phyloP scores from a whole-genome alignment of 2,888 invertebrate species.

The Auanema freiburgensis region DNA sequence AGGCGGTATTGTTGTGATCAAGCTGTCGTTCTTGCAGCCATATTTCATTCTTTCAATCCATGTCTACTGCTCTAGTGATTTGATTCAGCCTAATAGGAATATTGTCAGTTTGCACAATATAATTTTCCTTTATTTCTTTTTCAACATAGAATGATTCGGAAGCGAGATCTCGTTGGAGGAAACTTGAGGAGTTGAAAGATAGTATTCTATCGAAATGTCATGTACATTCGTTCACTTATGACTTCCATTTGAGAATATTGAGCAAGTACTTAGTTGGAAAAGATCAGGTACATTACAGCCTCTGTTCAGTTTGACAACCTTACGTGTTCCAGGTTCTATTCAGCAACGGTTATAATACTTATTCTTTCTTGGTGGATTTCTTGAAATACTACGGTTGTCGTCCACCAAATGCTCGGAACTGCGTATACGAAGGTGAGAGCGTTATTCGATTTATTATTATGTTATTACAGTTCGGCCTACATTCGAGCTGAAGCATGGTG shows the following conservation, averaged over 20 bases:
- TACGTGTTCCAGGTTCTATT: constrained; percentile 57
- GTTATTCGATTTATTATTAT: not conserved
- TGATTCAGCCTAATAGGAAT: too few species aligned
- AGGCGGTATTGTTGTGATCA: constrained; percentile 42
- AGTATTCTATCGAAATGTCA: constrained; percentile 42
- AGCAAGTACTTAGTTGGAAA: constrained; percentile 40
- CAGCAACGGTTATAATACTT: constrained; percentile 73
- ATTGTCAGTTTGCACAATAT: too few species aligned
- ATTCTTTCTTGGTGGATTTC: constrained; percentile 78
- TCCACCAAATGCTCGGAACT: constrained; percentile 78
- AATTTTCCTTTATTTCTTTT: too few species aligned
- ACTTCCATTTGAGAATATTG: constrained; percentile 56
- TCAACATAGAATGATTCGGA: constrained; percentile 6
- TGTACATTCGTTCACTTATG: constrained; percentile 63
- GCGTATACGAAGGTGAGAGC: constrained; percentile 73
- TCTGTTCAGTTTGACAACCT: not conserved
- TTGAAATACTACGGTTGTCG: constrained; percentile 78
- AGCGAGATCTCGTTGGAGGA: not conserved
- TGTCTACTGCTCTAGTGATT: constrained; percentile 14
- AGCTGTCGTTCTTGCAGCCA: constrained; percentile 43
- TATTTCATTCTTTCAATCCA: constrained; percentile 44
- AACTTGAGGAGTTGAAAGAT: constrained; percentile 20
- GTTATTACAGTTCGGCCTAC: constrained; percentile 70
- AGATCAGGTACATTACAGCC: constrained; percentile 21
- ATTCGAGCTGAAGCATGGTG: constrained; percentile 71